A percentile compares a stretch with the other conserved stretches of the same genome.
Evolutionary conservation across 2,888 invertebrate species (phyloP).

Genomic region (Tetrapedia diversipes): DNA sequence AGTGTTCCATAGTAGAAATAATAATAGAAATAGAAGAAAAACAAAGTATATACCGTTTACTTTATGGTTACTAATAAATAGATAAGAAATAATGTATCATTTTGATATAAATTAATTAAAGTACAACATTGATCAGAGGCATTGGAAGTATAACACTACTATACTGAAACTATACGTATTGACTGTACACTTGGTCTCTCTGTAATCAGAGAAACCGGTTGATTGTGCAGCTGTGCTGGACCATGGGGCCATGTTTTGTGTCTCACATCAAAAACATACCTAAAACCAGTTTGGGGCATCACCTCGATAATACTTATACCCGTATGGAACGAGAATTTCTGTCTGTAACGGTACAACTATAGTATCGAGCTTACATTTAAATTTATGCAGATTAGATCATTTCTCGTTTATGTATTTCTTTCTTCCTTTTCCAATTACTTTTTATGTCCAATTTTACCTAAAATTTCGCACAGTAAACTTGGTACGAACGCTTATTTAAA

Average conservation of each 20-base stretch:
- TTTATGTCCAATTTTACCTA: background rate
- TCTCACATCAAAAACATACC: slow-evolving; percentile 59
- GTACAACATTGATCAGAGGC: background rate
- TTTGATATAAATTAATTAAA: background rate
- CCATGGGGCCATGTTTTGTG: slow-evolving; percentile 56
- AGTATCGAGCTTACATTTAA: background rate
- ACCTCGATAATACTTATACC: slow-evolving; percentile 63
- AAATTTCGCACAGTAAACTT: background rate
- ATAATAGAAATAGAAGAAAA: no score
- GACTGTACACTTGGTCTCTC: slow-evolving; percentile 25
- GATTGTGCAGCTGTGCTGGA: slow-evolving; percentile 58
- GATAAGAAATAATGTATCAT: background rate
- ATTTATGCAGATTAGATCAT: slow-evolving; percentile 19
- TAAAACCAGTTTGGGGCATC: slow-evolving; percentile 67
- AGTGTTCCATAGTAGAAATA: no score
- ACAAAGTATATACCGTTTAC: no score
- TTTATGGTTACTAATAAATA: no score
- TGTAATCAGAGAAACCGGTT: slow-evolving; percentile 65
- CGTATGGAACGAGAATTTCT: slow-evolving; percentile 52
- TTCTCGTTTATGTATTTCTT: background rate
- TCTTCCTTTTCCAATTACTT: background rate
- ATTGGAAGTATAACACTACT: no score
- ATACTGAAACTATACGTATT: slow-evolving; percentile 11
- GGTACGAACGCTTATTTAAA: background rate
- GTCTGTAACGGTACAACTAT: slow-evolving; percentile 53